These are phyloP conservation scores for Calliscelio sp. DNA, from an alignment of 2,888 invertebrate genomes.

Conservation along the genomic window DNA sequence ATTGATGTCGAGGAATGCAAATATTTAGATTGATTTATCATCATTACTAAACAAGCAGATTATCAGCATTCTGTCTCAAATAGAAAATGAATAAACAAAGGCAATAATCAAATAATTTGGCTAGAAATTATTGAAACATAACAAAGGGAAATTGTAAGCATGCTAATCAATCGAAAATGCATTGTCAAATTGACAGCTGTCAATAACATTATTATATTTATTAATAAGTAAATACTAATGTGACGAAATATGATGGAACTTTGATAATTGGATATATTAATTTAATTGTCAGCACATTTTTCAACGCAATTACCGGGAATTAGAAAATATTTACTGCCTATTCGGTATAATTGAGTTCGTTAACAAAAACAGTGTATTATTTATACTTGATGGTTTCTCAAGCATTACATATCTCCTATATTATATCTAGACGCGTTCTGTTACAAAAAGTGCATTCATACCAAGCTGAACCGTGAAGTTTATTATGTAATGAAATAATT, in stretches of 20 bases:
- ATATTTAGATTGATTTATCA: constrained; percentile 57
- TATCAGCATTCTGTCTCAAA: constrained; percentile 22
- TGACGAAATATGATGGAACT: no score
- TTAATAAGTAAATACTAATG: no score
- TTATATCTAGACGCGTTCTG: background rate
- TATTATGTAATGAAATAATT: background rate
- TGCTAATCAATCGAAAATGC: background rate
- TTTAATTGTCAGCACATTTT: no score
- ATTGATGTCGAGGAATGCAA: constrained; percentile 51
- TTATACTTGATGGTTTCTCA: background rate
- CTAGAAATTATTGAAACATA: background rate
- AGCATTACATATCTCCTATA: background rate
- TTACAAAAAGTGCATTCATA: constrained; percentile 4
- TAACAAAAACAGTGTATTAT: no score
- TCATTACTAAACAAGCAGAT: constrained; percentile 44
- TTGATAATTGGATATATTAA: no score
- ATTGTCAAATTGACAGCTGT: no score
- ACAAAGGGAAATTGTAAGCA: background rate
- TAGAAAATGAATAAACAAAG: constrained; percentile 33
- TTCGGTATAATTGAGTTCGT: no score
- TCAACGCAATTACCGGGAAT: no score
- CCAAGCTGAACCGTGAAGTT: background rate
- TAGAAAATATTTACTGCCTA: no score
- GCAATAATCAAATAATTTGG: constrained; percentile 11
- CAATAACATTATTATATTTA: no score